These are phyloP conservation scores for Popillia japonica DNA, from an alignment of 1,140 invertebrate species.

Conservation along the genomic window DNA sequence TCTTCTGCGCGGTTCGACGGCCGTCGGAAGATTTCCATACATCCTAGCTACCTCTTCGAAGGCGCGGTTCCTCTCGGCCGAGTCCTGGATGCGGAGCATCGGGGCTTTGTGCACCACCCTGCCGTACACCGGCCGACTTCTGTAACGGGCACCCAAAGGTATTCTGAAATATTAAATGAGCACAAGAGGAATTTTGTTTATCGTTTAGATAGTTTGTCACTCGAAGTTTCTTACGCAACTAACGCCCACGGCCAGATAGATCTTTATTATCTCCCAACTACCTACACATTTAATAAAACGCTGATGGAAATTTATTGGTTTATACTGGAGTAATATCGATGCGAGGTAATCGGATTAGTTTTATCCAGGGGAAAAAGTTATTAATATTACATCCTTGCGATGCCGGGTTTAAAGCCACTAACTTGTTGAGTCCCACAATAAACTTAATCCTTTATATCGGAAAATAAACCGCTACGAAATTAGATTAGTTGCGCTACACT, in stretches of 20 bases:
- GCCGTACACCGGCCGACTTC: conserved; percentile 67
- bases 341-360: neutral
- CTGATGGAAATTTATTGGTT: too few species aligned
- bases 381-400: neutral
- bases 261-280: too few species aligned
- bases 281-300: too few species aligned
- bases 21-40: conserved; percentile 61
- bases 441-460: neutral
- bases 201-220: neutral
- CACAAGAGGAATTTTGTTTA: neutral
- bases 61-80: conserved; percentile 56
- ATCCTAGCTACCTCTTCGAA: conserved; percentile 62
- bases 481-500: neutral
- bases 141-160: conserved; percentile 48
- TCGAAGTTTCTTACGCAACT: too few species aligned
- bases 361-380: neutral
- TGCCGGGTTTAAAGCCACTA: too few species aligned
- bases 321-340: too few species aligned
- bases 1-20: conserved; percentile 55
- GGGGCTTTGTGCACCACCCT: conserved; percentile 69
- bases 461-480: neutral
- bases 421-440: neutral
- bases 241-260: too few species aligned
- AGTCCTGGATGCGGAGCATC: conserved; percentile 58
- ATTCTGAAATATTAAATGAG: conserved; percentile 48